Evolutionary conservation across 1,140 invertebrate genomes (phyloP), one percentile per base, ranked within the genome.

Genomic region (Orchesella cincta): DNA sequence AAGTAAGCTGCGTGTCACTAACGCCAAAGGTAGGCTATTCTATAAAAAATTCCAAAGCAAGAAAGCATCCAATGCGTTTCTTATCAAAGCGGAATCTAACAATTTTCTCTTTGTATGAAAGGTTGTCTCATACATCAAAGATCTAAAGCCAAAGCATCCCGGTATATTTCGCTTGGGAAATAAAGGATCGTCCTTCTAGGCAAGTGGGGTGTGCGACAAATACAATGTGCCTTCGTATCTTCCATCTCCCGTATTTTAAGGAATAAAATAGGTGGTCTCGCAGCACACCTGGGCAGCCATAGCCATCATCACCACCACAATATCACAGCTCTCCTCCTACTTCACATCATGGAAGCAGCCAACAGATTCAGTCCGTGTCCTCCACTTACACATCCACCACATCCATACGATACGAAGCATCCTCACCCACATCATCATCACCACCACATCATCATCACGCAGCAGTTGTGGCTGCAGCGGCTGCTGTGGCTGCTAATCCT

Each of bases 171-270:
- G 93, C 93, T 23, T 94, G 93, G 93, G 94, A 97, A 86, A 99
- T 99, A 80, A 88, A 96, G 0, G 97, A 99, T 23, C 20, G 46
- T 23, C 46, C n/a, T n/a, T 46, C 78, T 88, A 95, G 39, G 91
- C 91, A 51, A 95, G 97, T 84, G 92, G 93, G 0, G 90, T 97
- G 39, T 97, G 95, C 84, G 95, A 97, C 88, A 96, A 96, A 85
- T 96, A 93, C 87, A 97, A 96, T 85, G 95, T 97, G 18, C 96
- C 96, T 3, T 96, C 94, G 95, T 97, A 0, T 94, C 93, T 82
- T 95, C 93, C 83, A 97, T 97, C 80, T 94, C 92, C 74, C 88
- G 96, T 26, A 96, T 98, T 83, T 86, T 98, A 74, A 87, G 95
- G 52, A 96, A 96, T 85, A 95, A 95, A 86, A 90, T 94, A 70